Percentiles rank a stretch among this genome's conserved stretches.
Evolutionary conservation across 2,113 vertebrate genomes (phyloP).

Genomic region (Etia nguti): DNA sequence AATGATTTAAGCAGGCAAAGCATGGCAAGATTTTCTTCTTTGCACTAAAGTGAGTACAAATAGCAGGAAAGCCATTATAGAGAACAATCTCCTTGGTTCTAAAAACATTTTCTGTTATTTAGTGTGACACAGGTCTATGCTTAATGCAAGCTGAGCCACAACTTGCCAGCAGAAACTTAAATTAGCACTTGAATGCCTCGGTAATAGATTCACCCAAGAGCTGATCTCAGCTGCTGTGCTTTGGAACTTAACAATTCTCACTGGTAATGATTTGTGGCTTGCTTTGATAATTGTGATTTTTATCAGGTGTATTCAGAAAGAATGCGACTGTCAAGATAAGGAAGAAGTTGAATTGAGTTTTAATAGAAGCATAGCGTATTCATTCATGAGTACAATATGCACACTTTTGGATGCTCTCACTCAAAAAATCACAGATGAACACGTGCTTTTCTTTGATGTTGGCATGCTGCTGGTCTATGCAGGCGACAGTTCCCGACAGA

Average conservation of each 20-base stretch:
- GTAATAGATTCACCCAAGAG: not conserved
- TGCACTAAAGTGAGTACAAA: not conserved
- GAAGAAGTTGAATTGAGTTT: not conserved
- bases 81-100: not conserved
- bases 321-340: not conserved
- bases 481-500: not conserved
- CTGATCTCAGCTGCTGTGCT: not conserved
- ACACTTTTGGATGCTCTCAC: not conserved
- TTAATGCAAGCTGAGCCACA: not conserved
- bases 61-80: not conserved
- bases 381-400: not conserved
- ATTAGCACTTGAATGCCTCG: not conserved
- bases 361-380: not conserved
- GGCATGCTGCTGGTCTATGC: not conserved
- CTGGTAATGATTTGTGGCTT: not conserved
- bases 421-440: not conserved
- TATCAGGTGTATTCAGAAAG: not conserved
- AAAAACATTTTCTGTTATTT: not conserved
- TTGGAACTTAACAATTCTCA: not conserved
- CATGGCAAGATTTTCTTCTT: not conserved
- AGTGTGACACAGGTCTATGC: not conserved
- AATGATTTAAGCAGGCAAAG: not conserved
- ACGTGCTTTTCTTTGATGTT: not conserved
- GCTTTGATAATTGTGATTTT: constrained; percentile 6
- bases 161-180: not conserved